These are phyloP conservation scores for Chloroceryle inda DNA, from an alignment of 2,797 vertebrate genomes.

Conservation along the genomic window DNA sequence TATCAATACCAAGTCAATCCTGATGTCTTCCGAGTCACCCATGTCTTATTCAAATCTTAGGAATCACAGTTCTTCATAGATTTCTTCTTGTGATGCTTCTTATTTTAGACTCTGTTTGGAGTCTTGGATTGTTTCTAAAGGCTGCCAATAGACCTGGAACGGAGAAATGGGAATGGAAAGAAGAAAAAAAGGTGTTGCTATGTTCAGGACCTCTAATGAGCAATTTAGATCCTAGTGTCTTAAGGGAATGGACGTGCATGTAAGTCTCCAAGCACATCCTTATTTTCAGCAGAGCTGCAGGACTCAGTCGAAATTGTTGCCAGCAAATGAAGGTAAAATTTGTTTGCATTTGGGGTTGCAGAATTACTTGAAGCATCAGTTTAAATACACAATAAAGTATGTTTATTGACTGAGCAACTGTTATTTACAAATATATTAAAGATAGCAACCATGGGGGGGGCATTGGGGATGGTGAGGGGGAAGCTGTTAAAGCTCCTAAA, in stretches of 20 bases:
- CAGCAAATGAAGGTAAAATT: slow-evolving; percentile 35
- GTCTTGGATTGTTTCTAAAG: not conserved
- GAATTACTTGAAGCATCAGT: slow-evolving; percentile 25
- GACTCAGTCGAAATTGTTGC: not conserved
- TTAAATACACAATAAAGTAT: slow-evolving; percentile 45
- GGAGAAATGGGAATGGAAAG: not conserved
- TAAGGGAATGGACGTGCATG: not conserved
- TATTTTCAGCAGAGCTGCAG: not conserved
- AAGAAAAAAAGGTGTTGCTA: not conserved
- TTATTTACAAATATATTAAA: slow-evolving; percentile 26
- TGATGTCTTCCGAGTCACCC: not conserved
- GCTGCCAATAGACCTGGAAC: not conserved
- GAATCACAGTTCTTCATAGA: not conserved
- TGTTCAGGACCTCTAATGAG: not conserved
- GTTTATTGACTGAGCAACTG: slow-evolving; percentile 11
- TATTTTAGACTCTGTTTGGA: not conserved
- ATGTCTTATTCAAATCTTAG: not conserved
- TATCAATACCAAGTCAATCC: not conserved
- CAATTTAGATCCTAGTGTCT: not conserved
- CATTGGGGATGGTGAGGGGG: too few species aligned
- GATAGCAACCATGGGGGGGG: not conserved
- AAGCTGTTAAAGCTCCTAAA: not conserved
- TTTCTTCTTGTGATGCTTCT: not conserved
- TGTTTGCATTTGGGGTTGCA: not conserved
- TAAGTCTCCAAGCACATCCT: not conserved